Conservation (phyloP, 2,888 invertebrate species). For the Amblyteles armatorius region DNA sequence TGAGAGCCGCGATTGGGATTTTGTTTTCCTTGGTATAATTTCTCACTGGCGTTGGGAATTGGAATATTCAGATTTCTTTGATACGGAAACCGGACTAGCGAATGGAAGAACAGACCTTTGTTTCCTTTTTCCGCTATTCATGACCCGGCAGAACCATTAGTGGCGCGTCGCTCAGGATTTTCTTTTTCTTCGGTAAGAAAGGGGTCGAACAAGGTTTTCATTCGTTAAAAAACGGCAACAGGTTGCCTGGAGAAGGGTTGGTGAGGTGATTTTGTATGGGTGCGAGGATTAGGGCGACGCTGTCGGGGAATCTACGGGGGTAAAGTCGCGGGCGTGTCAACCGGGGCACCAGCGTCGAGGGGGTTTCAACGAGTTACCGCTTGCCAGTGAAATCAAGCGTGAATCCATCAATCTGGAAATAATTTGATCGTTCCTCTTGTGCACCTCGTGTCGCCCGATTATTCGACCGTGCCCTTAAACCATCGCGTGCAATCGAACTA, state of each 20-base stretch:
- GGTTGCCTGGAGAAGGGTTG: slow-evolving; percentile 44
- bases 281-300: slow-evolving; percentile 49
- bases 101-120: background rate
- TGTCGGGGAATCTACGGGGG: slow-evolving; percentile 39
- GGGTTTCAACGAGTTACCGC: slow-evolving; percentile 49
- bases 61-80: too few relatives aligned
- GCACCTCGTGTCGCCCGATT: slow-evolving; percentile 33
- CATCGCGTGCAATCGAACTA: slow-evolving; percentile 10
- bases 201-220: slow-evolving; percentile 18
- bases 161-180: slow-evolving; percentile 40
- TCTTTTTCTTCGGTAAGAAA: slow-evolving; percentile 26
- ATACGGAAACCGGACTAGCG: too few relatives aligned
- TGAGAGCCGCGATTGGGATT: too few relatives aligned
- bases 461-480: slow-evolving; percentile 16
- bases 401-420: slow-evolving; percentile 63
- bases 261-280: slow-evolving; percentile 26
- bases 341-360: slow-evolving; percentile 33
- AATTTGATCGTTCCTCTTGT: slow-evolving; percentile 54
- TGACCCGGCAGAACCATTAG: slow-evolving; percentile 43
- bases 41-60: too few relatives aligned
- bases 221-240: slow-evolving; percentile 64
- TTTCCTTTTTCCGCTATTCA: slow-evolving; percentile 12
- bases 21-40: too few relatives aligned
- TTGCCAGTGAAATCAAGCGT: slow-evolving; percentile 63
- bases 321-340: slow-evolving; percentile 45